Base-by-base conservation (phyloP, 2,888 invertebrate species). In the Orchestes rusci region DNA sequence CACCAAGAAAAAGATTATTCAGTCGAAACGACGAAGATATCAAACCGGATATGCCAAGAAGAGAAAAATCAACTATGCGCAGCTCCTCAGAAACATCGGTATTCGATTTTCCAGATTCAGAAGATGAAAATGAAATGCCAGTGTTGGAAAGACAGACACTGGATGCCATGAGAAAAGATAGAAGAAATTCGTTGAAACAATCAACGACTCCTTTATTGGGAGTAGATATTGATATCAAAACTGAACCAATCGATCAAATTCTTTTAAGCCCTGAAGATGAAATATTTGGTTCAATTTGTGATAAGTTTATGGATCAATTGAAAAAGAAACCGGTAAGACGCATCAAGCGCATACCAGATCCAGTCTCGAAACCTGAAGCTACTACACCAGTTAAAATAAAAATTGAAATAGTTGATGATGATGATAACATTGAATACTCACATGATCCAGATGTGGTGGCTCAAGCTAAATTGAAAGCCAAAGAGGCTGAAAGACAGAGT, bases 271-370 rank as follows among this genome's bases (percentile, higher is more conserved):
- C 66, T 3, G 58, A 64, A 12, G 73, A 75, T 58, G 65, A 71
- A 40, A 67, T 71, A 59, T 88, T 86, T 79, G 74, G 76, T 37
- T 79, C 72, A 59, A 77, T 85, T 13, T 87, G 86, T 68, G 84
- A 86, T 66, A 82, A 74, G 66, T 84, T 88, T 63, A 76, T 87
- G 66, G 82, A 85, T 62, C 84, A 87, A 65, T 66, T 88, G 33
- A 77, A 77, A 64, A 73, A 65, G 52, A 75, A 77, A 31, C 70
- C 70, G 40, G 79, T 77, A 61, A 74, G 75, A 48, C 65, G 68
- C 1, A 66, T 70, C 13, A 55, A 47, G 36, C 27, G 45, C 20
- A 44, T 33, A 38, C 40, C 59, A 10, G 66, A 65, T 43, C 23
- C 23, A 23, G 23, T 7, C 10, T 7, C 10, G 7, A 23, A 23